phyloP scores from a whole-genome alignment of 30 jellyfish, hydroid and myxozoan genomes.

The Nemopilema nomurai region DNA sequence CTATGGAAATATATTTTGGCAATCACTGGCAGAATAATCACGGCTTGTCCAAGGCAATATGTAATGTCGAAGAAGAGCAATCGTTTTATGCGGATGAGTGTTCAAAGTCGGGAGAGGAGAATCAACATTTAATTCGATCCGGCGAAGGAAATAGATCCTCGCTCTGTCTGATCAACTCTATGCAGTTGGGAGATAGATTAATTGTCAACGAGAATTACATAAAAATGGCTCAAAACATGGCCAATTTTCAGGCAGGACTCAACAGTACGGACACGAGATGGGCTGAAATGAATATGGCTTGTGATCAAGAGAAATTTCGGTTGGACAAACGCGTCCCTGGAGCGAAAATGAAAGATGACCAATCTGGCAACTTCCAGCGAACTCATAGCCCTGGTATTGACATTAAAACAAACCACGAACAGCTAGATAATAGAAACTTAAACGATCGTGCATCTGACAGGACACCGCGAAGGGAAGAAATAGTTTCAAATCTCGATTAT shows the following conservation, averaged over 20 bases:
- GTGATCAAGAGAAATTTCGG: constrained; percentile 23
- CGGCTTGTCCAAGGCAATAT: constrained; percentile 17
- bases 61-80: constrained; percentile 25
- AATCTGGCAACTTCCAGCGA: constrained; percentile 29
- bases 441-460: constrained; percentile 23
- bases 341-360: constrained; percentile 66
- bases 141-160: constrained; percentile 14
- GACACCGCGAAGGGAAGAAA: constrained; percentile 46
- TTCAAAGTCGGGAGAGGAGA: not conserved
- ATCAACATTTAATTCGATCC: not conserved
- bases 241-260: constrained; percentile 34
- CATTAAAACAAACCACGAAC: constrained; percentile 46
- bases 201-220: constrained; percentile 23
- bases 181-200: constrained; percentile 46
- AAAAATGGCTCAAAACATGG: constrained; percentile 54
- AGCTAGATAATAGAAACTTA: constrained; percentile 48
- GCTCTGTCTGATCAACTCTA: not conserved
- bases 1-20: constrained; percentile 26
- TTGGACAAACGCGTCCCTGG: constrained; percentile 49
- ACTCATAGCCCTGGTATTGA: constrained; percentile 39
- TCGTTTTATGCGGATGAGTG: constrained; percentile 22
- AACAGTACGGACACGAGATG: constrained; percentile 39
- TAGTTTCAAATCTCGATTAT: constrained; percentile 47
- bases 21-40: not conserved
- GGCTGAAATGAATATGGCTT: constrained; percentile 29